A percentile compares a stretch with the other conserved stretches of the same genome.
Evolutionary conservation across 2,797 vertebrate species (phyloP).

Genomic region (Diceros bicornis): DNA sequence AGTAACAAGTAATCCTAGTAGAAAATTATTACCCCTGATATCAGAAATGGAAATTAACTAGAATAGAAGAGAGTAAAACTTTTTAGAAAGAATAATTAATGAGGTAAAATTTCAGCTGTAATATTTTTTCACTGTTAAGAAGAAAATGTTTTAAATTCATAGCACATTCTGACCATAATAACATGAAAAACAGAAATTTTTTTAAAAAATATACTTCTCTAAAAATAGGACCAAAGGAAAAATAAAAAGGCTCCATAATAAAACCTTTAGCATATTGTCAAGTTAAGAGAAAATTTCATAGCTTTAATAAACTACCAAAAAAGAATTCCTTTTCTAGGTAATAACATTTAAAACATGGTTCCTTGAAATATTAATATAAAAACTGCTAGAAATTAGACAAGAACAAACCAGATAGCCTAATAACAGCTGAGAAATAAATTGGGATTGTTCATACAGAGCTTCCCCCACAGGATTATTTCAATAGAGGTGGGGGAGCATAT

Average conservation of each 20-base stretch:
- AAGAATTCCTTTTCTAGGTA: not conserved
- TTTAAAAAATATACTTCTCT: not conserved
- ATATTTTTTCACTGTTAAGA: not conserved
- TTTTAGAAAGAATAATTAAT: not conserved
- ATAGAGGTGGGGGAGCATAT: not conserved
- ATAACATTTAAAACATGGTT: not conserved
- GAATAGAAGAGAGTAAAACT: not conserved
- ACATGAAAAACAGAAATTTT: not conserved
- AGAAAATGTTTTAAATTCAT: slow-evolving; percentile 2
- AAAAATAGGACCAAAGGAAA: not conserved
- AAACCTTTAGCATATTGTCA: not conserved
- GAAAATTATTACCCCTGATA: not conserved
- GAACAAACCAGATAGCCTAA: not conserved
- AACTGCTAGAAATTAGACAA: not conserved
- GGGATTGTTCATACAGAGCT: not conserved
- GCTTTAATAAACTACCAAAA: not conserved
- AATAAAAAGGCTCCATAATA: not conserved
- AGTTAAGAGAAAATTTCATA: not conserved
- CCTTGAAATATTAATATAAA: slow-evolving; percentile 2
- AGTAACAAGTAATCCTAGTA: not conserved
- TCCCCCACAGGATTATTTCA: not conserved
- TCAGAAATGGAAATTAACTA: not conserved
- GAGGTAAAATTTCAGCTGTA: not conserved
- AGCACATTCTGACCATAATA: not conserved
- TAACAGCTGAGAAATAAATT: not conserved